Evolutionary conservation across 2,797 vertebrate species (phyloP).

Genomic region (Muscicapa comitata): DNA sequence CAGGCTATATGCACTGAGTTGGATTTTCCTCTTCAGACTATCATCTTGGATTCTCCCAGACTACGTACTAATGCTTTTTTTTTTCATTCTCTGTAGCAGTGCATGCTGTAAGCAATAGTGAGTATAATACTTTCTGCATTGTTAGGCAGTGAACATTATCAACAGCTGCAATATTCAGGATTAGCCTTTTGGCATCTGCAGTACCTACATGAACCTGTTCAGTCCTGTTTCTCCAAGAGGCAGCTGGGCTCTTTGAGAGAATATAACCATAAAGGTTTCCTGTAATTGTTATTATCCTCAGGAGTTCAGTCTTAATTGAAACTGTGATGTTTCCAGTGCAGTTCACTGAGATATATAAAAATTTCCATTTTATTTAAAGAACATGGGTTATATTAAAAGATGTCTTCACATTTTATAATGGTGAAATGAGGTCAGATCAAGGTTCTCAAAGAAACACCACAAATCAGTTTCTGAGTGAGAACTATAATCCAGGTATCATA

Average conservation of each 20-base stretch:
- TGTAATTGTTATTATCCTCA: not conserved
- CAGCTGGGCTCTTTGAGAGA: constrained; percentile 13
- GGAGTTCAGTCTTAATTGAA: not conserved
- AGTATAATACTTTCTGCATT: constrained; percentile 35
- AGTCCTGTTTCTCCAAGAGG: constrained; percentile 21
- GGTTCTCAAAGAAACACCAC: not conserved
- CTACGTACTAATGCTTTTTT: not conserved
- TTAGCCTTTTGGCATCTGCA: constrained; percentile 37
- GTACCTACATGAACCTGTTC: constrained; percentile 7
- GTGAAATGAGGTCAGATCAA: not conserved
- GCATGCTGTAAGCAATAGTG: not conserved
- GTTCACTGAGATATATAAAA: not conserved
- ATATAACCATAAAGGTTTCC: not conserved
- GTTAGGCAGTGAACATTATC: constrained; percentile 32
- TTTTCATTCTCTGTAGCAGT: not conserved
- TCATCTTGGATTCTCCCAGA: not conserved
- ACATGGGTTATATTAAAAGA: not conserved
- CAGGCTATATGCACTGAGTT: not conserved
- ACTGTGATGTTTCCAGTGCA: not conserved
- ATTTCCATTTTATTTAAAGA: not conserved
- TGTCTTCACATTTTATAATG: not conserved
- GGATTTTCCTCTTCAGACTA: not conserved
- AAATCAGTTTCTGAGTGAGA: not conserved
- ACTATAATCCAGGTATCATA: not conserved
- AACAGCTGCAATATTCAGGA: constrained; percentile 40